phyloP scores from a whole-genome alignment of 2,797 vertebrate genomes.

The Sylvilagus floridanus region DNA sequence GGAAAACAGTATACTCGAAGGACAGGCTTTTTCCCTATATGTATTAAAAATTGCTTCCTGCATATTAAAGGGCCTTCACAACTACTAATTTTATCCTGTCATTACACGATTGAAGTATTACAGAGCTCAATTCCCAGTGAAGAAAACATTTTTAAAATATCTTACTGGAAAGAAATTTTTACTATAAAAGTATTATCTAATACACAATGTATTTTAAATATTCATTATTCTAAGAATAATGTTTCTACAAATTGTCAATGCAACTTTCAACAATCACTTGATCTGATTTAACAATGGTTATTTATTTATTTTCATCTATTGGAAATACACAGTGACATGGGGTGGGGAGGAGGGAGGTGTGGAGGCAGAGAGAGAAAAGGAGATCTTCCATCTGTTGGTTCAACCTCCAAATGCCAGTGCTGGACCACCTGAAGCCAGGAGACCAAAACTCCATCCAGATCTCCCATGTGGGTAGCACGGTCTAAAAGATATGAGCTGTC shows the following conservation, averaged over 20 bases:
- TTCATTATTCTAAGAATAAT: constrained; percentile 29
- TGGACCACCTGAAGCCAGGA: too few species aligned
- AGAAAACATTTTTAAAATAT: constrained; percentile 33
- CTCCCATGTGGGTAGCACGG: too few species aligned
- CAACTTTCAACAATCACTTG: constrained; percentile 30
- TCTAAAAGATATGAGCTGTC: too few species aligned
- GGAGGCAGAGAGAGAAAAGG: too few species aligned
- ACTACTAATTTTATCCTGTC: neutral
- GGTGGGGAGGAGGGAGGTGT: too few species aligned
- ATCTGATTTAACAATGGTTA: neutral
- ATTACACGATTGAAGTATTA: neutral
- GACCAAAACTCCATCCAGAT: too few species aligned
- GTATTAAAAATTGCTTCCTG: neutral
- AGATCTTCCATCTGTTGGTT: too few species aligned
- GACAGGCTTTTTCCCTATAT: neutral
- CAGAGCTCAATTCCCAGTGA: neutral
- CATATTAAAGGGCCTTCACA: neutral
- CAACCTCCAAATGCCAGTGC: too few species aligned
- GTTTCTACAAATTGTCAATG: constrained; percentile 46
- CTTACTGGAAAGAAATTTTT: constrained; percentile 14
- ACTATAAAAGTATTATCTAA: neutral
- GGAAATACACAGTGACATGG: too few species aligned
- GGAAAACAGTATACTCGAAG: neutral
- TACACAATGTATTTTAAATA: constrained; percentile 13
- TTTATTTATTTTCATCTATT: too few species aligned